Conservation (phyloP, 2,888 invertebrate genomes). For the Tortricodes alternella region DNA sequence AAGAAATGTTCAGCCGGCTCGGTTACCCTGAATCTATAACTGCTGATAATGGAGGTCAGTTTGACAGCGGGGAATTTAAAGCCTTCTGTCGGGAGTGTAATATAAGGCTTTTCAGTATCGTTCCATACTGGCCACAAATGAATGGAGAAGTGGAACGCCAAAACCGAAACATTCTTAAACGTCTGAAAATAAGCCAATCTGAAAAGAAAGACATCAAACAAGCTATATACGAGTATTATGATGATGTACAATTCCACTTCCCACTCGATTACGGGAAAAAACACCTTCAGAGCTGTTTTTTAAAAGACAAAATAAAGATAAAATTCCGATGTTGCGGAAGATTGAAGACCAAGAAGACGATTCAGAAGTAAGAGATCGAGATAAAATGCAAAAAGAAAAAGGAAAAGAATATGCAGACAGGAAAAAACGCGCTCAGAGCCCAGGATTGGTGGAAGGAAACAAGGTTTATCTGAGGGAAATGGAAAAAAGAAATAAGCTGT, state of each 20-base stretch:
- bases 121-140: conserved; percentile 32
- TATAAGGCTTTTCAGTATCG: conserved; percentile 35
- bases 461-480: too few relatives aligned
- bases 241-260: neutral
- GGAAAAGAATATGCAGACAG: too few relatives aligned
- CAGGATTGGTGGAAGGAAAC: too few relatives aligned
- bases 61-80: neutral
- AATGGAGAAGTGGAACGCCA: conserved; percentile 33
- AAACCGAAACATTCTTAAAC: conserved; percentile 32
- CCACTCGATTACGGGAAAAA: too few relatives aligned
- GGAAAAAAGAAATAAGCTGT: too few relatives aligned
- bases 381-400: too few relatives aligned
- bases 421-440: too few relatives aligned
- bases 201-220: conserved; percentile 36
- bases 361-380: too few relatives aligned
- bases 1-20: conserved; percentile 19
- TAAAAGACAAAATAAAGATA: too few relatives aligned
- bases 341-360: too few relatives aligned
- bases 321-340: too few relatives aligned
- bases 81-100: neutral
- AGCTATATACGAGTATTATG: conserved; percentile 31
- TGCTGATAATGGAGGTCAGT: conserved; percentile 13
- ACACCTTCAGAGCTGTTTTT: too few relatives aligned
- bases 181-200: conserved; percentile 27
- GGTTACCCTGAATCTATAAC: conserved; percentile 9